Base-by-base conservation (phyloP, 2,797 vertebrate species). In the Holocentrus rufus region DNA sequence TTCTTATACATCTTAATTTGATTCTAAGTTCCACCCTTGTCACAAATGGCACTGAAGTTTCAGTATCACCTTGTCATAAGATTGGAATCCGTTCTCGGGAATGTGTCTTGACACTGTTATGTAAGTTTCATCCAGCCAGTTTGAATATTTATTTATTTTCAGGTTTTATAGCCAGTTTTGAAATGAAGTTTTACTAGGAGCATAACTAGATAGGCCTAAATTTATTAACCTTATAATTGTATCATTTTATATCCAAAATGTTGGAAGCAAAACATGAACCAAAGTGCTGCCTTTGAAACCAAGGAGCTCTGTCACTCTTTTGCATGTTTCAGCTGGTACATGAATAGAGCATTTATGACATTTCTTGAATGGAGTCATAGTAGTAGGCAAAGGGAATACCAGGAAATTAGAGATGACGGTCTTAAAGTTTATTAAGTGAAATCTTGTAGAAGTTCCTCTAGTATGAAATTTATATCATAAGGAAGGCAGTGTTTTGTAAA, bases 341-440 rank as follows among this genome's bases (percentile, higher is more conserved):
- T 58, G 14, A 23, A 20, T 10, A 58, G 30, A 36, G 14, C 30
- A 22, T 57, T 14, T 31, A 31, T 30, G 18, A 46, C 39, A 49
- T 47, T 58, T 58, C 11, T 39, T 53, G 1, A 62, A 73, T 31
- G 15, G 18, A 22, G 10, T 11, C 13, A 42, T 42, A 42, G 5
- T 17, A 20, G 8, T 49, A 3, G 30, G 20, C 56, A 72, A 36
- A 15, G 62, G 39, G 10, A 2, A 31, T 27, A 31, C 1, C 15
- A 66, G 1, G 39, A 44, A 68, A 68, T 74, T 60, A 25, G 55
- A 30, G 18, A 7, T 61, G 53, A 67, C 7, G 52, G 4, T 42
- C 39, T 42, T 11, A 42, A 10, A 42, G 3, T 13, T 42, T 42
- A 42, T 42, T 55, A 55, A 8, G 25, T 30, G 14, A 30, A 30